These are phyloP conservation scores for Oscheius sp. DNA, from an alignment of 1,140 invertebrate species.

Conservation along the genomic window DNA sequence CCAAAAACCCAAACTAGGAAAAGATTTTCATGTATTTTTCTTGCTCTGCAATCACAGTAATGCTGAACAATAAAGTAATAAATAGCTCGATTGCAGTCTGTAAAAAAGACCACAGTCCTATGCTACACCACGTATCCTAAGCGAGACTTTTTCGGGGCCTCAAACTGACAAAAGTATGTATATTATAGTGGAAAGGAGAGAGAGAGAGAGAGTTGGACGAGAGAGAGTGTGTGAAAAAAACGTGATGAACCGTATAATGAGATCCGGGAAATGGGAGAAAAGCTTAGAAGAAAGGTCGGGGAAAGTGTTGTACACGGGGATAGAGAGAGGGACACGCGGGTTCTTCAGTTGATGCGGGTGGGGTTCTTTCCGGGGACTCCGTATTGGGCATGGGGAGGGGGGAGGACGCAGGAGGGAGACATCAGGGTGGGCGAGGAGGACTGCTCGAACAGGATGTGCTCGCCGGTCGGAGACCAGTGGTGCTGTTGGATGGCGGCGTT, in stretches of 20 bases:
- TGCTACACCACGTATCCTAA: too few species aligned
- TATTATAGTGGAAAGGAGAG: too few species aligned
- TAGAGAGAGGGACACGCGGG: background rate
- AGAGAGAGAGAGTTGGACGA: too few species aligned
- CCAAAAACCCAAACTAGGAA: too few species aligned
- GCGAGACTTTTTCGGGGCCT: too few species aligned
- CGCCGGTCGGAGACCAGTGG: slow-evolving; percentile 8
- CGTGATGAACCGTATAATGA: slow-evolving; percentile 4
- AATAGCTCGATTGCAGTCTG: too few species aligned
- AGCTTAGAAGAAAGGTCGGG: background rate
- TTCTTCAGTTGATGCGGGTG: background rate
- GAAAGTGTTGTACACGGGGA: background rate
- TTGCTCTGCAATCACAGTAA: too few species aligned
- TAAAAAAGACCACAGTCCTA: too few species aligned
- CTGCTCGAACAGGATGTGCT: slow-evolving; percentile 15
- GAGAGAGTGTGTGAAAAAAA: too few species aligned
- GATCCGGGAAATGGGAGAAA: background rate
- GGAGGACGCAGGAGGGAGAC: background rate
- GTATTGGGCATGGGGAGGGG: background rate
- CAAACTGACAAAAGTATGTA: too few species aligned
- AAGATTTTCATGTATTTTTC: too few species aligned
- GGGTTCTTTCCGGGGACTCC: background rate
- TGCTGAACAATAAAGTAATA: too few species aligned
- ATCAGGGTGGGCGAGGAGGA: background rate
- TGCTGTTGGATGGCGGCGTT: slow-evolving; percentile 5